Evolutionary conservation across 35 echinoderm and acorn worm species (phyloP).

Genomic region (Hemicentrotus pulcherrimus): DNA sequence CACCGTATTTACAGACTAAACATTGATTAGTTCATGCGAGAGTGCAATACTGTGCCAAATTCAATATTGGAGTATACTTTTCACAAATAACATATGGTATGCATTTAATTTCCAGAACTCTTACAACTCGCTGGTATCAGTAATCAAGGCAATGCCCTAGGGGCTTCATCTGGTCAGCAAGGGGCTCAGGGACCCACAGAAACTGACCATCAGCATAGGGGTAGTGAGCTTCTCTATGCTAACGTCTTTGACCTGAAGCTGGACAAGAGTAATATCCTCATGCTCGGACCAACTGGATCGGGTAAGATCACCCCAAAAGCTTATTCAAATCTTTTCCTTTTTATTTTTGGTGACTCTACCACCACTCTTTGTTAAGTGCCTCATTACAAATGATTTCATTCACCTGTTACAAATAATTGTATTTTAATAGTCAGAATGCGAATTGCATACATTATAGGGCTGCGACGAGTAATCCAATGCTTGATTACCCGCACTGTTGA

Average conservation of each 20-base stretch:
- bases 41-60: too few species aligned
- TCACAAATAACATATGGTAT: neutral
- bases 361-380: too few species aligned
- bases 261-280: constrained; percentile 97
- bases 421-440: too few species aligned
- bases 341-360: too few species aligned
- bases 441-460: too few species aligned
- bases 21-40: too few species aligned
- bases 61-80: too few species aligned
- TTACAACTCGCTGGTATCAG: constrained; percentile 90
- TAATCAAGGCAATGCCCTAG: constrained; percentile 86
- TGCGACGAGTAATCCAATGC: too few species aligned
- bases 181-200: constrained; percentile 50
- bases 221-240: constrained; percentile 73
- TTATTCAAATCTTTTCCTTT: neutral
- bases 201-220: constrained; percentile 62
- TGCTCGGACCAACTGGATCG: constrained; percentile 94
- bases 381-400: too few species aligned
- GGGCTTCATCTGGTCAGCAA: constrained; percentile 76
- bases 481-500: too few species aligned
- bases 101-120: constrained; percentile 57
- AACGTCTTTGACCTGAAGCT: constrained; percentile 71
- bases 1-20: too few species aligned
- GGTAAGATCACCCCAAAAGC: constrained; percentile 46
- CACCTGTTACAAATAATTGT: too few species aligned